Percentiles rank a stretch among this genome's conserved stretches.
phyloP scores from a whole-genome alignment of 30 jellyfish, hydroid and myxozoan genomes.

The Phacellophora camtschatica region DNA sequence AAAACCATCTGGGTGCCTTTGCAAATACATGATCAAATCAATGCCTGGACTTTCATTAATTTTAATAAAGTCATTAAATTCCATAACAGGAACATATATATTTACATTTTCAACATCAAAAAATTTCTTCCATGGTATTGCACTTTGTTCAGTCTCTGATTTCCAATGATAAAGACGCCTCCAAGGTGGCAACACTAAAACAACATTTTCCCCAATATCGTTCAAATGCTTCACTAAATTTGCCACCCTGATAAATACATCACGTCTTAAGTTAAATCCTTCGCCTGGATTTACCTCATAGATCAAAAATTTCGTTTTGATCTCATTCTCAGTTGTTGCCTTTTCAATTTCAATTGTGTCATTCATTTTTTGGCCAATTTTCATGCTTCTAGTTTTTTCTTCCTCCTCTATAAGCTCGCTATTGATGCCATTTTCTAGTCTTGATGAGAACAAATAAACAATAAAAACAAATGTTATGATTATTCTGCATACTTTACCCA shows the following conservation, averaged over 20 bases:
- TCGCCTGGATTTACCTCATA: conserved; percentile 97
- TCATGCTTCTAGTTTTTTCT: background rate
- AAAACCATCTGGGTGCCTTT: conserved; percentile 90
- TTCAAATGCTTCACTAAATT: conserved; percentile 73
- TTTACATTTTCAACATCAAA: conserved; percentile 75
- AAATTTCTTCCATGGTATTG: conserved; percentile 84
- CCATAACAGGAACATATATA: conserved; percentile 84
- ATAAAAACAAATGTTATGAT: background rate
- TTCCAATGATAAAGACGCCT: conserved; percentile 91
- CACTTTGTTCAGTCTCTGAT: conserved; percentile 57
- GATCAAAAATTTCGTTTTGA: conserved; percentile 57
- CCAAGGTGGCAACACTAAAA: conserved; percentile 97
- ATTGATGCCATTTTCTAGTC: background rate
- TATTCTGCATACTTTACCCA: background rate
- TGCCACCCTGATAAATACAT: conserved; percentile 90
- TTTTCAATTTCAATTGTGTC: background rate
- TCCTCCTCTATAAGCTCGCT: background rate
- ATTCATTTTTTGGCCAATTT: conserved; percentile 20
- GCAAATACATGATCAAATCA: conserved; percentile 81
- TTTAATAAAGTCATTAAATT: conserved; percentile 62
- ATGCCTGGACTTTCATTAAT: conserved; percentile 67
- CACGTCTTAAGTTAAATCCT: conserved; percentile 93
- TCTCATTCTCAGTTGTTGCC: too few relatives aligned
- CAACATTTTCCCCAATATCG: conserved; percentile 71
- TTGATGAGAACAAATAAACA: too few relatives aligned